Evolutionary conservation across 2,797 vertebrate species (phyloP).

Genomic region (Coranthus polyacanthus): DNA sequence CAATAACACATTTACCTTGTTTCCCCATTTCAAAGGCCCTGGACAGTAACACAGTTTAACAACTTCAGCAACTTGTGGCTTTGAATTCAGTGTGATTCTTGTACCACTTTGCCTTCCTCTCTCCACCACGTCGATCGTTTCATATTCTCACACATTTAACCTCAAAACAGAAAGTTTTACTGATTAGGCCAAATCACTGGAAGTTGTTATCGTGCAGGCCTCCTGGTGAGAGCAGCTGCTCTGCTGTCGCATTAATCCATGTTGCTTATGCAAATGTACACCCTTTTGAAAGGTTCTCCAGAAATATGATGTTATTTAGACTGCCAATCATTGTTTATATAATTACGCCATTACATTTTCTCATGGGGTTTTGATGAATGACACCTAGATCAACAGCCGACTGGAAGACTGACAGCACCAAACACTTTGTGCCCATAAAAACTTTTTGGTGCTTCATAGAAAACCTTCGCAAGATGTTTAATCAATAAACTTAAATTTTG

Average conservation of each 20-base stretch:
- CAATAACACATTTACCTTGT: neutral
- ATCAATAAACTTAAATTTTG: slow-evolving; percentile 27
- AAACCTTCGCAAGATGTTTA: slow-evolving; percentile 4
- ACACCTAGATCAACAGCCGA: slow-evolving; percentile 48
- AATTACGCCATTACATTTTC: slow-evolving; percentile 70
- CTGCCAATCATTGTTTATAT: slow-evolving; percentile 86
- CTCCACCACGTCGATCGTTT: slow-evolving; percentile 29
- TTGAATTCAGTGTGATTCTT: slow-evolving; percentile 2
- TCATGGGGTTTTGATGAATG: slow-evolving; percentile 70
- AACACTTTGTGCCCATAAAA: slow-evolving; percentile 20
- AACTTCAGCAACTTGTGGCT: neutral
- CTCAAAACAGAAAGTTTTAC: slow-evolving; percentile 75
- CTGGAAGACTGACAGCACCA: slow-evolving; percentile 32
- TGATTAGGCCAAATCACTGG: slow-evolving; percentile 86
- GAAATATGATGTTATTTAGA: slow-evolving; percentile 80
- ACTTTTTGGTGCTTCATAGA: slow-evolving; percentile 45
- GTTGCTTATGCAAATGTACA: slow-evolving; percentile 86
- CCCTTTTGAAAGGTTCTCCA: slow-evolving; percentile 83
- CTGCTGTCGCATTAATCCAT: slow-evolving; percentile 74
- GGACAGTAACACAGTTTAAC: slow-evolving; percentile 5
- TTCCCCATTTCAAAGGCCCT: too few relatives aligned
- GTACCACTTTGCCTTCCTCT: slow-evolving; percentile 21
- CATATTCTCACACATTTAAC: slow-evolving; percentile 57
- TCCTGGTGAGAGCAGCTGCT: slow-evolving; percentile 85
- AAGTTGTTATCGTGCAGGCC: slow-evolving; percentile 71